phyloP scores from a whole-genome alignment of 2,797 vertebrate species.

The Ammospiza maritima region DNA sequence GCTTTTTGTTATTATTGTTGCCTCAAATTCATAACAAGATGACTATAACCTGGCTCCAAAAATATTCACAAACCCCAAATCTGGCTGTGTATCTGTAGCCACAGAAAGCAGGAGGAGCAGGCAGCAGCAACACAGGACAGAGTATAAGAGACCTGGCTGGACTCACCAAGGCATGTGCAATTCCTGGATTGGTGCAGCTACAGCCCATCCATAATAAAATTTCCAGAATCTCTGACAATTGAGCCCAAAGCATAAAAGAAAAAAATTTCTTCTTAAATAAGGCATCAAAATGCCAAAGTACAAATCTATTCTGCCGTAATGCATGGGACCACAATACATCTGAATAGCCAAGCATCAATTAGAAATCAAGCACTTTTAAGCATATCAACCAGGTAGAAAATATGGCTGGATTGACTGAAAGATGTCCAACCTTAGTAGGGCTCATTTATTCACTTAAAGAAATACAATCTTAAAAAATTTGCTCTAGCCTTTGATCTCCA shows the following conservation, averaged over 20 bases:
- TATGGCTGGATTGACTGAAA: not conserved
- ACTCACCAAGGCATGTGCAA: not conserved
- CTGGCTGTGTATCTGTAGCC: not conserved
- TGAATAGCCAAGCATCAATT: not conserved
- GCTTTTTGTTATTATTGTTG: not conserved
- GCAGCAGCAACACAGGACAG: not conserved
- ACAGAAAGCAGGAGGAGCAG: not conserved
- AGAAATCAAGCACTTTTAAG: not conserved
- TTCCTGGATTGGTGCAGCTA: not conserved
- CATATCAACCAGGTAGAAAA: not conserved
- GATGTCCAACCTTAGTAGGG: not conserved
- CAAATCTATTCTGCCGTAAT: not conserved
- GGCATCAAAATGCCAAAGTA: not conserved
- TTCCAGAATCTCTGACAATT: not conserved
- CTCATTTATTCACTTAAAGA: constrained; percentile 46
- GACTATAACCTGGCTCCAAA: not conserved
- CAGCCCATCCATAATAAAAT: not conserved
- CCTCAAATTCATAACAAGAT: not conserved
- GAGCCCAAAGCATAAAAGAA: not conserved
- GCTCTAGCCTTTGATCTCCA: constrained; percentile 54
- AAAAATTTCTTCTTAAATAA: not conserved
- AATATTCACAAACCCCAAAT: not conserved
- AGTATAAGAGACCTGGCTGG: not conserved
- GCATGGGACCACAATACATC: not conserved
- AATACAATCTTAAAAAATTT: constrained; percentile 55